These are phyloP conservation scores for Lateolabrax maculatus DNA, from an alignment of 2,797 vertebrate species.

Conservation along the genomic window DNA sequence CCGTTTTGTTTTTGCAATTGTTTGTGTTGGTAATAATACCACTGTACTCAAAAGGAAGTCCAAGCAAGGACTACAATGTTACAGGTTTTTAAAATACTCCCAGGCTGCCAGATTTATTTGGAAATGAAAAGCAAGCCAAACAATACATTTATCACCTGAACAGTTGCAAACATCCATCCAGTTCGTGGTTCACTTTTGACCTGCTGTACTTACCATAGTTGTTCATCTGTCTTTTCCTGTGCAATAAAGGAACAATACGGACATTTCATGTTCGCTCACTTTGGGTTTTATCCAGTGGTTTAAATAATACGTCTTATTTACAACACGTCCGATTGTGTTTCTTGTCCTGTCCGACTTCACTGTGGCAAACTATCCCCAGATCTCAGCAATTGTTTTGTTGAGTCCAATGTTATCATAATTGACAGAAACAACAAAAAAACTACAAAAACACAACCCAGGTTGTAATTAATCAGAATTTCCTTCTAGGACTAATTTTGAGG, in stretches of 20 bases:
- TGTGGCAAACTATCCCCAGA: background rate
- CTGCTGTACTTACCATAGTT: background rate
- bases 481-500: background rate
- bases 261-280: background rate
- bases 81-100: background rate
- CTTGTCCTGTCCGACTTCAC: background rate
- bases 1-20: background rate
- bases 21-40: background rate
- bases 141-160: background rate
- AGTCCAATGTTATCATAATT: background rate
- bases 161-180: background rate
- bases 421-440: background rate
- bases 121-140: background rate
- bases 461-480: background rate
- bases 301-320: constrained; percentile 14
- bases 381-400: background rate
- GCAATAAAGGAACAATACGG: background rate
- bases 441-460: background rate
- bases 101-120: background rate
- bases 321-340: constrained; percentile 2
- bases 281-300: background rate
- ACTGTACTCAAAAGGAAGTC: background rate
- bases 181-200: constrained; percentile 3
- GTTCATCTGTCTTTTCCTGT: constrained; percentile 4
- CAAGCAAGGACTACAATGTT: background rate